phyloP scores from a whole-genome alignment of 2,797 vertebrate genomes.

The Fundulus diaphanus region DNA sequence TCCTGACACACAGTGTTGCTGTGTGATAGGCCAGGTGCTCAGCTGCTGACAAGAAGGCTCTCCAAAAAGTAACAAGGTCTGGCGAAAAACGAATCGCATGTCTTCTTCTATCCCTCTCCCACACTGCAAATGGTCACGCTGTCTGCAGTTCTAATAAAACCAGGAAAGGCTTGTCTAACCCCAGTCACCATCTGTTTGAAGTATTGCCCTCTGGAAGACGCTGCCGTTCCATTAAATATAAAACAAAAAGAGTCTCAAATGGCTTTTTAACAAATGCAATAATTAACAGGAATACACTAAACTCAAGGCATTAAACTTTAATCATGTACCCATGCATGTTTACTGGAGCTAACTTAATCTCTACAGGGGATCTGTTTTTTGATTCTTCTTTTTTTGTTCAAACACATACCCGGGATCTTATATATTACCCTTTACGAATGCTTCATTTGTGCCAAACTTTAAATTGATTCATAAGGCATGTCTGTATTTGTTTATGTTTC shows the following conservation, averaged over 20 bases:
- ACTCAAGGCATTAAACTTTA: neutral
- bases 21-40: slow-evolving; percentile 4
- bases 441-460: neutral
- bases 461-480: neutral
- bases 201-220: neutral
- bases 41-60: neutral
- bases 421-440: neutral
- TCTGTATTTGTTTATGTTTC: neutral
- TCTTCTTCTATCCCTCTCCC: neutral
- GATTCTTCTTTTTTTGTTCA: neutral
- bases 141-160: neutral
- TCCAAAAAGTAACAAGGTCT: neutral
- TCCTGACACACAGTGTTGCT: neutral
- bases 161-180: neutral
- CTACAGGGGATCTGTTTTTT: neutral
- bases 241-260: slow-evolving; percentile 2
- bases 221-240: neutral
- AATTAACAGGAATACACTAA: neutral
- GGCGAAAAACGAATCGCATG: neutral
- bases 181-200: neutral
- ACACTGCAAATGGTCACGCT: neutral
- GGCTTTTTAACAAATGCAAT: neutral
- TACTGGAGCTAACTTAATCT: neutral
- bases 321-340: neutral
- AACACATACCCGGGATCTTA: neutral